These are phyloP conservation scores for Ennomos erosarius DNA, from an alignment of 2,888 invertebrate genomes.

Conservation along the genomic window DNA sequence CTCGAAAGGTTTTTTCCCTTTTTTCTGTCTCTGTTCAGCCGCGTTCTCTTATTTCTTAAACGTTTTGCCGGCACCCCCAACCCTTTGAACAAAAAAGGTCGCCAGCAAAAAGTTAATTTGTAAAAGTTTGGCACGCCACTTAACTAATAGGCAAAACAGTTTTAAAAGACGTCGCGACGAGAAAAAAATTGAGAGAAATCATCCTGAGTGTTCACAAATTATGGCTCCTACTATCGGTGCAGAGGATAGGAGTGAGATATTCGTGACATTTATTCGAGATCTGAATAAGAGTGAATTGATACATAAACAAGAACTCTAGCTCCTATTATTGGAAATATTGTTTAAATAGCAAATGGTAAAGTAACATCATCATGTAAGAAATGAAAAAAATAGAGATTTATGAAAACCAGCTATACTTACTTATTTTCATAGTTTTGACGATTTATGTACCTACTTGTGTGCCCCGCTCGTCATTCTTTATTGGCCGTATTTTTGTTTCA, in stretches of 20 bases:
- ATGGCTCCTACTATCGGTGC: conserved; percentile 48
- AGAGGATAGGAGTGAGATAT: not conserved
- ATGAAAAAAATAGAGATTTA: no score
- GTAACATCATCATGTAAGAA: no score
- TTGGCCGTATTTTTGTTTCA: no score
- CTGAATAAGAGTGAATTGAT: no score
- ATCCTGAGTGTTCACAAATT: conserved; percentile 50
- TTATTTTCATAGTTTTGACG: no score
- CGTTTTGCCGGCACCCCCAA: conserved; percentile 35
- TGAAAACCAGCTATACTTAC: no score
- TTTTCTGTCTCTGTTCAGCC: not conserved
- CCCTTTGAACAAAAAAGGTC: conserved; percentile 64
- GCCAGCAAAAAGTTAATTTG: conserved; percentile 73
- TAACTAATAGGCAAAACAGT: conserved; percentile 77
- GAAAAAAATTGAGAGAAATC: conserved; percentile 69
- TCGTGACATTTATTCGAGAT: not conserved
- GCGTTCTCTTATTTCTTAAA: conserved; percentile 12
- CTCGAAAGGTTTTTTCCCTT: no score
- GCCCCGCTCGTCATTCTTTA: no score
- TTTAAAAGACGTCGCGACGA: conserved; percentile 74
- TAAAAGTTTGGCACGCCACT: conserved; percentile 75
- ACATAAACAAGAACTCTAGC: no score
- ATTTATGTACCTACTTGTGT: no score
- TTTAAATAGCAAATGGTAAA: no score
- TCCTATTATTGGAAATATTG: no score